phyloP scores from a whole-genome alignment of 2,113 vertebrate genomes.

The Protobothrops flavoviridis region DNA sequence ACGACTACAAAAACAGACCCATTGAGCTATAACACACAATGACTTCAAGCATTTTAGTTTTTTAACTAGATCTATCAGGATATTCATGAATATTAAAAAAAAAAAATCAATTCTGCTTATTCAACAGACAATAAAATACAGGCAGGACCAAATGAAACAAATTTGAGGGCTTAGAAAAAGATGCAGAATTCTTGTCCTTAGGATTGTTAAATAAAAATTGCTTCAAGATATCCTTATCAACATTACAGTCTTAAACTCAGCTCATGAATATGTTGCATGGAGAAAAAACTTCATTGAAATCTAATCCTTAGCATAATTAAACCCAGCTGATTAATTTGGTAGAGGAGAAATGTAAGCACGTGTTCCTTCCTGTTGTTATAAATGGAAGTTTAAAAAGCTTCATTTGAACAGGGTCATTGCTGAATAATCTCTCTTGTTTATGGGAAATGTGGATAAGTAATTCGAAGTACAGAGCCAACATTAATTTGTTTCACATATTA shows the following conservation, averaged over 20 bases:
- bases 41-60: background rate
- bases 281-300: background rate
- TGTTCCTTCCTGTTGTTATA: background rate
- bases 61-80: background rate
- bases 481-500: conserved; percentile 20
- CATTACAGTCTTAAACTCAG: background rate
- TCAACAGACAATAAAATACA: background rate
- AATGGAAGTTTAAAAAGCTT: background rate
- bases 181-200: background rate
- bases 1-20: background rate
- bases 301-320: background rate
- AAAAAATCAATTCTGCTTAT: background rate
- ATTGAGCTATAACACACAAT: background rate
- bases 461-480: background rate
- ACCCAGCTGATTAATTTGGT: background rate
- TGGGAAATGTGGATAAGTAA: background rate
- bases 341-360: background rate
- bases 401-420: background rate
- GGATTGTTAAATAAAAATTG: background rate
- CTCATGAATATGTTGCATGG: background rate
- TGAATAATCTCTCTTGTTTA: background rate
- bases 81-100: background rate
- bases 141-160: background rate
- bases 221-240: background rate
- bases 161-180: background rate